phyloP scores from a whole-genome alignment of 2,888 invertebrate species.

The Peribatodes rhomboidaria region DNA sequence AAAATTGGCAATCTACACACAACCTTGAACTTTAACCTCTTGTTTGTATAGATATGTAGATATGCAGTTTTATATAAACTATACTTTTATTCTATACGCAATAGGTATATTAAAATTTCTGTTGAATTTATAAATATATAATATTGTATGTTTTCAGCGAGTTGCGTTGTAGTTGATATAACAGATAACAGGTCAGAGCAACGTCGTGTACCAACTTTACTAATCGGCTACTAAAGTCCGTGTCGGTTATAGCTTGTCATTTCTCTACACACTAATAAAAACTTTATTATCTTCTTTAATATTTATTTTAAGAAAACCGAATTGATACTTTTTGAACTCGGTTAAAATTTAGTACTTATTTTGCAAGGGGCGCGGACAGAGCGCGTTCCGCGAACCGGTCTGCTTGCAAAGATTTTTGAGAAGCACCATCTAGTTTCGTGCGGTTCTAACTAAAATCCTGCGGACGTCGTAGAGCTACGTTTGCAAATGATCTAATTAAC shows the following conservation, averaged over 20 bases:
- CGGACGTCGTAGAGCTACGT: too few relatives aligned
- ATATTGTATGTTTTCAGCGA: constrained; percentile 79
- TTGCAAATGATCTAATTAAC: not conserved
- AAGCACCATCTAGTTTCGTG: too few relatives aligned
- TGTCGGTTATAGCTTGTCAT: constrained; percentile 69
- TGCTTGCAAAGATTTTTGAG: too few relatives aligned
- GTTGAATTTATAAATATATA: constrained; percentile 46
- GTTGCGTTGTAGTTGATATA: constrained; percentile 69
- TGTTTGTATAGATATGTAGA: not conserved
- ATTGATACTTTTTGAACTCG: too few relatives aligned
- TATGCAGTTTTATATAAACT: constrained; percentile 1
- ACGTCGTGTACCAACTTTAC: constrained; percentile 62
- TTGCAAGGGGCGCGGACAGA: too few relatives aligned
- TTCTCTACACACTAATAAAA: constrained; percentile 42
- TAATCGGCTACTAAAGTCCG: constrained; percentile 39
- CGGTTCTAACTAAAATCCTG: too few relatives aligned
- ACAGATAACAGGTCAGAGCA: constrained; percentile 73
- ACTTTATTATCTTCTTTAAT: too few relatives aligned
- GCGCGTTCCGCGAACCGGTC: too few relatives aligned
- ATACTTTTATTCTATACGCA: constrained; percentile 11
- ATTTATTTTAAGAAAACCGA: not conserved
- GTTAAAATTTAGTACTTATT: too few relatives aligned
- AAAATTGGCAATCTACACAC: constrained; percentile 1
- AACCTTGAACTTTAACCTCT: constrained; percentile 8
- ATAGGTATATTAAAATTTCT: too few relatives aligned